phyloP scores from a whole-genome alignment of 2,113 vertebrate species.

The Morone saxatilis region DNA sequence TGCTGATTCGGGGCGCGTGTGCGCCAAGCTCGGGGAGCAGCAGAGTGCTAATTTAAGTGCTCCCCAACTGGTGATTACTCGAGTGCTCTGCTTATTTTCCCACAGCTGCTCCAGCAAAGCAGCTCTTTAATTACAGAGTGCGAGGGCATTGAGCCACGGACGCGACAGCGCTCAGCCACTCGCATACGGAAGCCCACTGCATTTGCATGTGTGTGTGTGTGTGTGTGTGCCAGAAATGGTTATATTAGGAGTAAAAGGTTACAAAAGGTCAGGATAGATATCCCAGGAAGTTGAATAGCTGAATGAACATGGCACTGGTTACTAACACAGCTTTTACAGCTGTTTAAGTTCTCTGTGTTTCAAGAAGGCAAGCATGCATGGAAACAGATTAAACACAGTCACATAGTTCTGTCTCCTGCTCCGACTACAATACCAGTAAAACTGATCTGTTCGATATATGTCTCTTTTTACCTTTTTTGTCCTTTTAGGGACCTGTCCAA shows the following conservation, averaged over 20 bases:
- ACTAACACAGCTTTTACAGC: conserved; percentile 28
- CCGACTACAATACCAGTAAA: conserved; percentile 1
- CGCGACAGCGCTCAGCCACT: conserved; percentile 51
- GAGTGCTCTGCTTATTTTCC: conserved; percentile 82
- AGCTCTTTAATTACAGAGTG: conserved; percentile 82
- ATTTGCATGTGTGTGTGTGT: conserved; percentile 13
- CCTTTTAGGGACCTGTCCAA: conserved; percentile 91
- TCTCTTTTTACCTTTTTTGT: conserved; percentile 41
- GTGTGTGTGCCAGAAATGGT: conserved; percentile 21
- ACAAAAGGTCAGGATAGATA: conserved; percentile 57
- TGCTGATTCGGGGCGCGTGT: conserved; percentile 72
- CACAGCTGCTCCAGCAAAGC: conserved; percentile 83
- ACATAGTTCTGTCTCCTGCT: background rate
- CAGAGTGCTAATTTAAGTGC: conserved; percentile 83
- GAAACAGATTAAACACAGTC: background rate
- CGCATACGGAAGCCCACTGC: conserved; percentile 28
- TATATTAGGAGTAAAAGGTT: conserved; percentile 58
- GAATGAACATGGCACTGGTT: conserved; percentile 27
- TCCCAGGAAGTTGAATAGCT: conserved; percentile 42
- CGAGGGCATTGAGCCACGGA: conserved; percentile 67
- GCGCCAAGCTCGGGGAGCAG: conserved; percentile 71
- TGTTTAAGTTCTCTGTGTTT: conserved; percentile 28
- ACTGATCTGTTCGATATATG: background rate
- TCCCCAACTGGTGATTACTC: conserved; percentile 84
- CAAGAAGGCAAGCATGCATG: conserved; percentile 11